These are phyloP conservation scores for Sarcophilus harrisii DNA, from an alignment of 2,797 vertebrate genomes.

Conservation along the genomic window DNA sequence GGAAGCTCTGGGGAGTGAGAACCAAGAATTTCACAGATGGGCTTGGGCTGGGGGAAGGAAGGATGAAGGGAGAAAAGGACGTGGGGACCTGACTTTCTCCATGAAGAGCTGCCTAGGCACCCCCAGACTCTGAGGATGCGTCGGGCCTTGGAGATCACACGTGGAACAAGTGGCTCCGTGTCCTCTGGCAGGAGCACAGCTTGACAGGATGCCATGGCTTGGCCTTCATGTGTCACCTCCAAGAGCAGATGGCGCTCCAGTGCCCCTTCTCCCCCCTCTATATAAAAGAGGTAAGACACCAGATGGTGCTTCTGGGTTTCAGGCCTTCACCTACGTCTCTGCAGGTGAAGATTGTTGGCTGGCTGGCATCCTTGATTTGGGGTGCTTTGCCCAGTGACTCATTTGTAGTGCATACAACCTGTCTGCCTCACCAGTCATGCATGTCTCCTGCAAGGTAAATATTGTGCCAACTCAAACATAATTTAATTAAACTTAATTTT, in stretches of 20 bases:
- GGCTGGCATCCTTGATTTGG: not conserved
- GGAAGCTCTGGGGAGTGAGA: slow-evolving; percentile 55
- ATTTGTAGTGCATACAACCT: not conserved
- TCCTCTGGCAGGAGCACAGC: slow-evolving; percentile 34
- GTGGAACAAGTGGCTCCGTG: slow-evolving; percentile 58
- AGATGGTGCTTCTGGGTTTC: slow-evolving; percentile 37
- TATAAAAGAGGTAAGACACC: slow-evolving; percentile 41
- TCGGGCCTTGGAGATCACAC: slow-evolving; percentile 35
- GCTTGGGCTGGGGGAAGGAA: slow-evolving; percentile 4
- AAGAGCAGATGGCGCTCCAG: slow-evolving; percentile 69
- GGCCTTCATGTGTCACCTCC: slow-evolving; percentile 25
- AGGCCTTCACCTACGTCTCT: not conserved
- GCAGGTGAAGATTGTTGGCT: not conserved
- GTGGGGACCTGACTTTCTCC: not conserved
- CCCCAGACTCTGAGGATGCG: slow-evolving; percentile 43
- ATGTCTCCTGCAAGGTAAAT: not conserved
- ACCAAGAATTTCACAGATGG: not conserved
- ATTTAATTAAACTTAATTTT: not conserved
- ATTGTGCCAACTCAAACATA: not conserved
- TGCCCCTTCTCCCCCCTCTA: slow-evolving; percentile 54
- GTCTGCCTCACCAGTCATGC: not conserved
- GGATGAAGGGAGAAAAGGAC: not conserved
- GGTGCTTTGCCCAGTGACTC: not conserved
- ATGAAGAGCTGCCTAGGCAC: slow-evolving; percentile 20
- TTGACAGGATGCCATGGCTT: slow-evolving; percentile 56